Base-by-base conservation (phyloP, 2,113 vertebrate species). In the Alaudala cheleensis region DNA sequence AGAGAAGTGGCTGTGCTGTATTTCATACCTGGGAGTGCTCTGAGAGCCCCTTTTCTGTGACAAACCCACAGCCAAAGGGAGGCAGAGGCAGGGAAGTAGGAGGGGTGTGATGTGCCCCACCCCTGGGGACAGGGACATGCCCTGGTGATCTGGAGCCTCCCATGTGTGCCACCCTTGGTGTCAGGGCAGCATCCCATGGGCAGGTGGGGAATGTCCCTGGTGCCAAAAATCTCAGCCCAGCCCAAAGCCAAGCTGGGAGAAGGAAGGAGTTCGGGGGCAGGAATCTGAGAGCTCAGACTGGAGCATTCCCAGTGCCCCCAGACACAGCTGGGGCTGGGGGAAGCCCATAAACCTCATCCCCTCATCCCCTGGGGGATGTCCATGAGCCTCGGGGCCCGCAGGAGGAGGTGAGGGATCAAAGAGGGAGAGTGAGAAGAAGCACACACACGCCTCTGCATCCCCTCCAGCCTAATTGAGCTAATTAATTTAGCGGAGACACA, bases 401-500 rank as follows among this genome's bases (percentile, higher is more conserved):
- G 67, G 37, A 92, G 18, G 58, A 85, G 81, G 40, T 72, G 86
- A 82, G 34, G 42, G 50, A 83, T 84, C 61, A 79, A 50, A 84
- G 67, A 74, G 40, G 67, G 47, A 62, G 53, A 78, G 72, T 0
- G 5, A 90, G 62, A 77, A 81, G 40, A 5, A 92, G 39, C 49
- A 54, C 45, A 18, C 60, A 24, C 8, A 1, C 1, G 16, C 50
- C 69, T 79, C 91, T 92, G 56, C 85, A 73, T 72, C 64, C 78
- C 81, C 88, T 79, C 51, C 81, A 90, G 92, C 70, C 84, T 96
- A 81, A 92, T 61, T 64, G 77, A 64, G 74, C 88, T 97, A 95
- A 96, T 94, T 95, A 94, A 96, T 92, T 97, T 95, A 93, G 78
- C 47, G 40, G 80, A 85, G 93, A 92, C 17, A 40, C 86, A 85